Percentiles rank a stretch among this genome's conserved stretches.
Evolutionary conservation across 2,113 vertebrate genomes (phyloP).

Genomic region (Noturus placidus): DNA sequence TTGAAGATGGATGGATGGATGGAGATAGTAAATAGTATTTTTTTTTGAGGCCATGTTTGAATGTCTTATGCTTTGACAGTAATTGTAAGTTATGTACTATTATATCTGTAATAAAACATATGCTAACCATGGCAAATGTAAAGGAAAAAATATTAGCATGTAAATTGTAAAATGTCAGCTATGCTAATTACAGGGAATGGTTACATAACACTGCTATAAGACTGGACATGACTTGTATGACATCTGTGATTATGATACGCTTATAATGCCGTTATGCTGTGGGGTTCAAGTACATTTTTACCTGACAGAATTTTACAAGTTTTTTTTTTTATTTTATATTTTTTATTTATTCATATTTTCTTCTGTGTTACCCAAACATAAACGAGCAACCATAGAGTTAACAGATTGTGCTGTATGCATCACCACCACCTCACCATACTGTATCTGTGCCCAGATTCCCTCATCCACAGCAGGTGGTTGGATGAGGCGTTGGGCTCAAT

Average conservation of each 20-base stretch:
- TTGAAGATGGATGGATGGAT: too few relatives aligned
- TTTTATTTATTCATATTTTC: not conserved
- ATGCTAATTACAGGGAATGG: not conserved
- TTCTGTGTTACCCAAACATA: not conserved
- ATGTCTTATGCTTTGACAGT: not conserved
- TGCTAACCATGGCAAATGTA: not conserved
- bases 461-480: conserved; percentile 43
- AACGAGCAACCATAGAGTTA: not conserved
- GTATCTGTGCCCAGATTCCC: conserved; percentile 33
- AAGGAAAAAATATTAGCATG: not conserved
- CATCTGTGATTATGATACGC: not conserved
- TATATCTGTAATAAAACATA: not conserved
- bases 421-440: conserved; percentile 25
- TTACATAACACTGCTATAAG: not conserved
- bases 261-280: not conserved
- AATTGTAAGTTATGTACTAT: not conserved
- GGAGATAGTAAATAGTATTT: not conserved
- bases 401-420: conserved; percentile 34
- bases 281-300: not conserved
- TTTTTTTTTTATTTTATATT: not conserved
- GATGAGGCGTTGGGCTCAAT: conserved; percentile 26
- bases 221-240: not conserved
- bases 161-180: not conserved
- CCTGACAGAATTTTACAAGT: not conserved
- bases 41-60: not conserved